phyloP scores from a whole-genome alignment of 1,140 invertebrate species.

The Portunus trituberculatus region DNA sequence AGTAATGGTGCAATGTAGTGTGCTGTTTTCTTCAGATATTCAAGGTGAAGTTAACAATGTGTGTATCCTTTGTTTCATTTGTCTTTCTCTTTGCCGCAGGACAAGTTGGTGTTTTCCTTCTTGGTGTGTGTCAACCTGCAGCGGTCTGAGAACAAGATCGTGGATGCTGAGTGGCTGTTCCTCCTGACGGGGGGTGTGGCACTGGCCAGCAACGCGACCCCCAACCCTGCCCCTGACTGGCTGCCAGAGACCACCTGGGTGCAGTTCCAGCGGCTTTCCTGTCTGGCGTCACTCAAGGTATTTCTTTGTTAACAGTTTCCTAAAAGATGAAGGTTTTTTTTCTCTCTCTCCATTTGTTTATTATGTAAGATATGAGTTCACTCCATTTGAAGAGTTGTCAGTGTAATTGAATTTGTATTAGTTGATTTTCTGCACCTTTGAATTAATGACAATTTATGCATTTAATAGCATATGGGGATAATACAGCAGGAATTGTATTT shows the following conservation, averaged over 20 bases:
- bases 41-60: not conserved
- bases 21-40: not conserved
- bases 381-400: too few relatives aligned
- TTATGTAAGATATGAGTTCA: too few relatives aligned
- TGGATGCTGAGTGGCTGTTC: slow-evolving; percentile 91
- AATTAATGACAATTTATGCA: too few relatives aligned
- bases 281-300: slow-evolving; percentile 84
- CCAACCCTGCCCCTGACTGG: slow-evolving; percentile 87
- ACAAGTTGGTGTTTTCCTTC: slow-evolving; percentile 94
- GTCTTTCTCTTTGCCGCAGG: slow-evolving; percentile 81
- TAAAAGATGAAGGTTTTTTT: too few relatives aligned
- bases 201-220: slow-evolving; percentile 86
- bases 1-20: too few relatives aligned
- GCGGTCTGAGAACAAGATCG: slow-evolving; percentile 86
- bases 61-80: not conserved
- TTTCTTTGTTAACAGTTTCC: not conserved
- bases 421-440: too few relatives aligned
- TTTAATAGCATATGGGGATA: too few relatives aligned
- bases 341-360: too few relatives aligned
- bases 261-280: slow-evolving; percentile 88
- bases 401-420: too few relatives aligned
- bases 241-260: slow-evolving; percentile 90
- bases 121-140: slow-evolving; percentile 91
- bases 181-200: slow-evolving; percentile 92
- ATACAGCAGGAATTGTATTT: too few relatives aligned